phyloP scores from a whole-genome alignment of 37 sponge, comb jelly and placozoan genomes.

The Geodia barretti region DNA sequence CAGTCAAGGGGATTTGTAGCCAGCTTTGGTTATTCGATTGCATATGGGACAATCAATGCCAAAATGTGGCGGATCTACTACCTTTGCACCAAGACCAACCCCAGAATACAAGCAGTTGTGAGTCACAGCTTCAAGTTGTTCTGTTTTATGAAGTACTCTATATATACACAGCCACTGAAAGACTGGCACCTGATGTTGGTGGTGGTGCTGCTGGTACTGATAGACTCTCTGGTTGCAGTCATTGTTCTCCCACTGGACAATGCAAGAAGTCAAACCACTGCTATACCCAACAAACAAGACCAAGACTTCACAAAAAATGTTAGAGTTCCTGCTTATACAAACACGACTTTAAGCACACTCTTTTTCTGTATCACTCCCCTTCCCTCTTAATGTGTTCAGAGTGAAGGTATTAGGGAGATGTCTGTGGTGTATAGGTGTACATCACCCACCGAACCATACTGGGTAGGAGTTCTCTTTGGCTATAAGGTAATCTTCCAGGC shows the following conservation, averaged over 20 bases:
- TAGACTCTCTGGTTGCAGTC: constrained; percentile 20
- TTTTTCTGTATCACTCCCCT: neutral
- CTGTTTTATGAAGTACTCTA: neutral
- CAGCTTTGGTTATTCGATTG: constrained; percentile 26
- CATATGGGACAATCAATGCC: constrained; percentile 48
- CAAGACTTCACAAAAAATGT: neutral
- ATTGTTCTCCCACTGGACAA: neutral
- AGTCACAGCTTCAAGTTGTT: constrained; percentile 5
- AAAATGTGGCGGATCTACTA: constrained; percentile 63
- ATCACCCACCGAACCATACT: constrained; percentile 8
- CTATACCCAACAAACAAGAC: neutral
- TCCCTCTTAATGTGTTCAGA: neutral
- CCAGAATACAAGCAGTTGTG: neutral
- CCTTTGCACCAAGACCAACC: constrained; percentile 37
- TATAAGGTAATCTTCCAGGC: constrained; percentile 51
- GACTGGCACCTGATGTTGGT: constrained; percentile 43
- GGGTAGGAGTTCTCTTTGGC: constrained; percentile 48
- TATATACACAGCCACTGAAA: too few relatives aligned
- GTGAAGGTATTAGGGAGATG: constrained; percentile 41
- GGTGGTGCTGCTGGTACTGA: constrained; percentile 16
- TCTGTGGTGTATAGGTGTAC: constrained; percentile 20
- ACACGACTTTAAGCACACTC: neutral
- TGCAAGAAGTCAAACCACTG: neutral
- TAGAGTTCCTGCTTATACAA: neutral
- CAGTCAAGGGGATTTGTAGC: constrained; percentile 6